Conservation (phyloP, 2,797 vertebrate genomes). For the Mormyrus hasselquistii region DNA sequence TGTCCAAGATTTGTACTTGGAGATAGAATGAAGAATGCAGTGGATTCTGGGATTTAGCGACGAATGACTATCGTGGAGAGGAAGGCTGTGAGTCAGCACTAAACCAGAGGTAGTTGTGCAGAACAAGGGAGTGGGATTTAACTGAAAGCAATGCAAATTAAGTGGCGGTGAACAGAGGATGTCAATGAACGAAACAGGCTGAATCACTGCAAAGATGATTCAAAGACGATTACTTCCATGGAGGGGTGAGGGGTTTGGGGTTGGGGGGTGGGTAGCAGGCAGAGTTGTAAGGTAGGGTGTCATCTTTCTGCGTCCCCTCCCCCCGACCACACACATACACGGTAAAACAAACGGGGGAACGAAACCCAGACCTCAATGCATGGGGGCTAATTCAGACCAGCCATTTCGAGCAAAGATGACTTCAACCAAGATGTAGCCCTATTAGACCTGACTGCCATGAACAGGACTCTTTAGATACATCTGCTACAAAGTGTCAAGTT, state of each 20-base stretch:
- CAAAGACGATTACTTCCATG: constrained; percentile 15
- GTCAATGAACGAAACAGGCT: constrained; percentile 39
- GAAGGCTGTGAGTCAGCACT: constrained; percentile 56
- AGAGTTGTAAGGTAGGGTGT: neutral
- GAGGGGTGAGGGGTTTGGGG: neutral
- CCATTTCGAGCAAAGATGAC: constrained; percentile 24
- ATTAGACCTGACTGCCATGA: constrained; percentile 36
- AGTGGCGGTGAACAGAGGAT: constrained; percentile 42
- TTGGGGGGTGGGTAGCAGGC: neutral
- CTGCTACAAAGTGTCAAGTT: neutral
- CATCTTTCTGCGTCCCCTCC: constrained; percentile 33
- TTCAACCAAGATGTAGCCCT: constrained; percentile 14
- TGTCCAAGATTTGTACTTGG: neutral
- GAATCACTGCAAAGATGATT: constrained; percentile 44
- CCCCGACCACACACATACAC: neutral
- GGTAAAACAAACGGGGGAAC: neutral
- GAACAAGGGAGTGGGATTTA: constrained; percentile 25
- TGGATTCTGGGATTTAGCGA: neutral
- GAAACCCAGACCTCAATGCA: constrained; percentile 37
- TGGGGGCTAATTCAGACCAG: constrained; percentile 42
- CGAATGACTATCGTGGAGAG: neutral
- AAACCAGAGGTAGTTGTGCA: constrained; percentile 44
- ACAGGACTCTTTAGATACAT: neutral
- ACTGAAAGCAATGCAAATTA: constrained; percentile 44
- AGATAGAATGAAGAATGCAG: too few relatives aligned